Base-by-base conservation (phyloP, 2,888 invertebrate species). In the Lasioglossum marginatum region DNA sequence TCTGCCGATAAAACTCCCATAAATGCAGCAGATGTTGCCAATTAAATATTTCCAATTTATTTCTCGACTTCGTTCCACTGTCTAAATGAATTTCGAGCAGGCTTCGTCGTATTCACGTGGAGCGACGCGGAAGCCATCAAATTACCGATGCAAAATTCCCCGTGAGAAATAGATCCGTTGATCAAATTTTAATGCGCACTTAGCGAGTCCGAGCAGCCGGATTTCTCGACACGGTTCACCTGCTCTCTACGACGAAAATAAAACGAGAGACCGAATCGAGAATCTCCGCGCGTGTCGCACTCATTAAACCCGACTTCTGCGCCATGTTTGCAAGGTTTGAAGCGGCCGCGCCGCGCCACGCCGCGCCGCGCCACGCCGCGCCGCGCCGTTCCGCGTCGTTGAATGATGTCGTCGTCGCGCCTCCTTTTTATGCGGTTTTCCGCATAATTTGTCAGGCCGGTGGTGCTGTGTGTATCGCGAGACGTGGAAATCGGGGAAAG, bases 361-460 rank as follows among this genome's bases (percentile, higher is more conserved):
- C 43, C 48, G 52, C 23, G 23, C 10, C 52, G 23, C 45, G 52
- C 10, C 52, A 16, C 45, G 45, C 43, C 48, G 52, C 23, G 23
- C 10, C 52, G 23, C 45, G 52, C 10, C 48, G 52, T 8, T 8
- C 8, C 52, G 23, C 23, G 10, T n/a, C 27, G 14, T 68, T 89
- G 86, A 87, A 90, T 87, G 80, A 77, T 75, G 84, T 52, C 52
- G 52, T 86, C 86, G 85, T 81, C 89, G 78, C 85, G 79, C 77
- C 81, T 87, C 87, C 89, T 92, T 91, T 92, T 91, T 92, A 90
- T 90, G 85, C 91, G 88, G 84, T 88, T 90, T 93, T 93, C 93
- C 93, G 90, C 93, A 92, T 92, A 93, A 93, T 93, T 93, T 92
- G 93, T 93, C 92, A 85, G 81, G 77, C 16, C 48, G 48, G 31